These are phyloP conservation scores for Stegodyphus dumicola DNA, from an alignment of 1,140 invertebrate species.

Conservation along the genomic window DNA sequence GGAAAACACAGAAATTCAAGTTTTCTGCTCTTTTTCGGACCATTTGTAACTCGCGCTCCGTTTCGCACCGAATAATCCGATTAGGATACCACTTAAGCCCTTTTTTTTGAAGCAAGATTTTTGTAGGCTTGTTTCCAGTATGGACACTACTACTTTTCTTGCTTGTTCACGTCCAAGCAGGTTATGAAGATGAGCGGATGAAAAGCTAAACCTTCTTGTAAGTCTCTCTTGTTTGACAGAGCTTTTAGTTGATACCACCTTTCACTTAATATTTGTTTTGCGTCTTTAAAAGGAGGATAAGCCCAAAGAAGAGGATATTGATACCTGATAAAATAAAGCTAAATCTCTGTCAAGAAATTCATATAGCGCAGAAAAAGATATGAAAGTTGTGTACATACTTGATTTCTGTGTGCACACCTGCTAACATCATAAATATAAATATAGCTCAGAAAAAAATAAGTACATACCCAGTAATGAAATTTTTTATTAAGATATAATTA, in stretches of 20 bases:
- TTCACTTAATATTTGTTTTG: neutral
- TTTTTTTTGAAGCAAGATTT: neutral
- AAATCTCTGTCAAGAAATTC: too few relatives aligned
- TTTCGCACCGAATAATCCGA: constrained; percentile 16
- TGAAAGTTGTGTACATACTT: too few relatives aligned
- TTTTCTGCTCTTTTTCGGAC: constrained; percentile 7
- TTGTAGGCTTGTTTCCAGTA: constrained; percentile 3
- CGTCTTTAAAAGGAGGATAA: too few relatives aligned
- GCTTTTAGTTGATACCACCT: neutral
- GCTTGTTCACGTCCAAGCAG: neutral
- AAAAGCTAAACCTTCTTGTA: neutral
- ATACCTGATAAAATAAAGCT: too few relatives aligned
- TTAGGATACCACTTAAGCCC: constrained; percentile 35
- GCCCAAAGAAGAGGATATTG: too few relatives aligned
- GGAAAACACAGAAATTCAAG: neutral
- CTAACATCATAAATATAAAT: too few relatives aligned
- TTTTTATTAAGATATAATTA: too few relatives aligned
- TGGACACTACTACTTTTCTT: neutral
- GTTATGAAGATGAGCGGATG: neutral
- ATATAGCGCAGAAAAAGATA: too few relatives aligned
- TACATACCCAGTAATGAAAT: too few relatives aligned
- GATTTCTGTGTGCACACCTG: too few relatives aligned
- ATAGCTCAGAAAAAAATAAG: too few relatives aligned
- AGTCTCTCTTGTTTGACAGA: neutral
- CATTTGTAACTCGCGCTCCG: constrained; percentile 34